Evolutionary conservation across 2,888 invertebrate genomes (phyloP), one percentile per base, ranked within the genome.

Genomic region (Nebria brevicollis): DNA sequence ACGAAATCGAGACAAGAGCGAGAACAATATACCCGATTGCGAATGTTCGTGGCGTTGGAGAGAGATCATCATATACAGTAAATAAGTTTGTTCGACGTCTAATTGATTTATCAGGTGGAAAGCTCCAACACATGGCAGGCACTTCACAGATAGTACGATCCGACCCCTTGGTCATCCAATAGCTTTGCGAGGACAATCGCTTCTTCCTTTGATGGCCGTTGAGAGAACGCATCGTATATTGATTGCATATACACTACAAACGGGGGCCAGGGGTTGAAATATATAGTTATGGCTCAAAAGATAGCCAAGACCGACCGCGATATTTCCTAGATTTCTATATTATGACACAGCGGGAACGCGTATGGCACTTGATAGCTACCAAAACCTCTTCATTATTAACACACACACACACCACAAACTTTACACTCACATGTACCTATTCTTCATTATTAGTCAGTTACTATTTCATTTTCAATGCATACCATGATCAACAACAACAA

Each of bases 41-140:
- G 13, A 26, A 75, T 13, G 43, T 11, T 66, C 4, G 41, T 77
- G n/a, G 26, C 64, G 72, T 20, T 34, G 26, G 54, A 26, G 73
- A 66, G 42, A 65, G 65, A 65, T 25, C 25, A 20, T 70, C 25
- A 54, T 54, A 54, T 25, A 20, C 26, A 70, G 70, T 70, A 34
- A 73, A 72, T 78, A 70, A 76, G 72, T 72, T 66, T 75, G 76
- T 64, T 76, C 66, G 72, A 76, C 72, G 66, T 85, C 85, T 87
- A 87, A 88, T 88, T 88, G 88, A 88, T 88, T 88, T 88, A 88
- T 88, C 88, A 88, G 88, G 88, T 88, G 88, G 88, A 88, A 88
- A 87, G 84, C 84, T 86, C 83, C 74, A 15, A 54, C 72, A 72
- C 54, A 54, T 64, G 70, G 72, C 64, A 66, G 54, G 74, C 79